Base-by-base conservation (phyloP, 2,797 vertebrate genomes). In the Pterois miles region DNA sequence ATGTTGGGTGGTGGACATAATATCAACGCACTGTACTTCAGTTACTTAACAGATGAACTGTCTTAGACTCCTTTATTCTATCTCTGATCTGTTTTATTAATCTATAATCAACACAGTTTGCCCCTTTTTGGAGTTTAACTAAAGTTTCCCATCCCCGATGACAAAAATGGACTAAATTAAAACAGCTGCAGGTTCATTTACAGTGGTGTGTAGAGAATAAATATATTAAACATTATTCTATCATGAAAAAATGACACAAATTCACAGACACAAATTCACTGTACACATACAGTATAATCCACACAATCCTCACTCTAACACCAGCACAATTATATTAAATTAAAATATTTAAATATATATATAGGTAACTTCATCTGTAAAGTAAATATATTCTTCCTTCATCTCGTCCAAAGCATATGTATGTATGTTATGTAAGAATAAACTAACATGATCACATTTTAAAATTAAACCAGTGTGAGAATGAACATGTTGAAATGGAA, bases 181-280 rank as follows among this genome's bases (percentile, higher is more conserved):
- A 6, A 23, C 29, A 29, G 34, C 65, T 64, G n/a, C 36, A 43
- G 27, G 54, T 68, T 70, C 3, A 57, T 65, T 74, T 53, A 34
- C 34, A 67, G 59, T 52, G 31, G 6, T 68, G 6, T 68, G 60
- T 6, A 54, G 6, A 83, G 25, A 89, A 84, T 63, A 82, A 87
- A 85, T 86, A 83, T 73, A 66, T 70, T 22, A 27, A 64, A 52
- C 12, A 25, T 14, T n/a, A 78, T 31, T 64, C 12, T 4, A 68
- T 34, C 2, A 18, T 46, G 16, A 65, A 27, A 27, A 50, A 72
- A 63, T 25, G 0, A 58, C 40, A 62, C 22, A 75, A 10, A 67
- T 27, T 71, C 58, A 70, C 40, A 13, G 2, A 74, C 53, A 65
- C 38, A 56, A 54, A 80, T 34, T 69, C 13, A 36, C n/a, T 27